Evolutionary conservation across 2,888 invertebrate species (phyloP).

Genomic region (Drosophila testacea): DNA sequence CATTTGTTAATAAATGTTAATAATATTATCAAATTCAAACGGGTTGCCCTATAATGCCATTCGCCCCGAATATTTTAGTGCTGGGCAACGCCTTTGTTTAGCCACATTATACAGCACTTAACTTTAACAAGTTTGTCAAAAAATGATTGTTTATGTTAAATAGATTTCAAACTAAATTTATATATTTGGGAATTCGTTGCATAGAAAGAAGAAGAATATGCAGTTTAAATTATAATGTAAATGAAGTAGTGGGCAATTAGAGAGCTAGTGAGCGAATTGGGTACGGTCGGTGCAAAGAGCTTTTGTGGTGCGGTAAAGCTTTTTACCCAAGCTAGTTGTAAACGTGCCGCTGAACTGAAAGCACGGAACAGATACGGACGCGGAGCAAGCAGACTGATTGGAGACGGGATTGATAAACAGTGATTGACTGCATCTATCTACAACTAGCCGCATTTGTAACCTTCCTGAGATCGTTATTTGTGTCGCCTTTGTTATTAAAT

Average conservation of each 20-base stretch:
- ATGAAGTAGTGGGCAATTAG: neutral
- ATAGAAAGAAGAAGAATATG: neutral
- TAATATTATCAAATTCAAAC: neutral
- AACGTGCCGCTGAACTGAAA: constrained; percentile 47
- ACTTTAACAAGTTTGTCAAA: neutral
- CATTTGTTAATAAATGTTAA: neutral
- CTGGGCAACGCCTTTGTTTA: neutral
- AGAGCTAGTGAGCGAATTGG: neutral
- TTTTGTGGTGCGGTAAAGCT: constrained; percentile 38
- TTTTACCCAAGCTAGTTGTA: constrained; percentile 39
- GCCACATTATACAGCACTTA: neutral
- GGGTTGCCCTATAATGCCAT: neutral
- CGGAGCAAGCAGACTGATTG: neutral
- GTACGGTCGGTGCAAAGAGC: constrained; percentile 13
- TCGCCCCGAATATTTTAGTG: neutral
- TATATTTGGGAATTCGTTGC: neutral
- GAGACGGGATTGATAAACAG: constrained; percentile 2
- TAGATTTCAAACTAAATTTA: neutral
- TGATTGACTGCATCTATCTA: constrained; percentile 7
- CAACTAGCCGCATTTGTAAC: neutral
- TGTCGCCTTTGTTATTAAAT: neutral
- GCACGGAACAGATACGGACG: constrained; percentile 5
- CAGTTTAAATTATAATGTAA: constrained; percentile 4
- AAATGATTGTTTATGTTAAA: neutral
- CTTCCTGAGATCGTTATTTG: constrained; percentile 3